phyloP scores from a whole-genome alignment of 2,113 vertebrate species.

The Monarcha castaneiventris region DNA sequence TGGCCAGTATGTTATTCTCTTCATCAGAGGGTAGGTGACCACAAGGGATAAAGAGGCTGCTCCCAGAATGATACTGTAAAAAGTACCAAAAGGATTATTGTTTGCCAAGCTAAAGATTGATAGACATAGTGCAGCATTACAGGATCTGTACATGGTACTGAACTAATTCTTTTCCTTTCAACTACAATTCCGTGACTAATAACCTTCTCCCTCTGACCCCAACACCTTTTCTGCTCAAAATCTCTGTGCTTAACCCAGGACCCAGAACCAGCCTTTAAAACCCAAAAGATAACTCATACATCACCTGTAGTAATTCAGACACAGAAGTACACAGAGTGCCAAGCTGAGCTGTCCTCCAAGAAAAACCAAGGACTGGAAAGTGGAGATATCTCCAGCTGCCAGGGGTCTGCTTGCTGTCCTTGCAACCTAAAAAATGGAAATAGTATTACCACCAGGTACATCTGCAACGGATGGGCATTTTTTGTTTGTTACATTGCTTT shows the following conservation, averaged over 20 bases:
- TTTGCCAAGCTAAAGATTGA: background rate
- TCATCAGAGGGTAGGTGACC: slow-evolving; percentile 91
- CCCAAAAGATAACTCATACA: background rate
- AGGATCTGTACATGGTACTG: background rate
- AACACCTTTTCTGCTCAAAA: background rate
- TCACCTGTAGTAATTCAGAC: slow-evolving; percentile 94
- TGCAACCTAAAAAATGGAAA: slow-evolving; percentile 76
- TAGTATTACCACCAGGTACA: background rate
- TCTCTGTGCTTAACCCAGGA: background rate
- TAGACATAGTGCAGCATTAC: background rate
- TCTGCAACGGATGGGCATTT: slow-evolving; percentile 10
- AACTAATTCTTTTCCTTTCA: background rate
- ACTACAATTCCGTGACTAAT: background rate
- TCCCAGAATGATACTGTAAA: slow-evolving; percentile 85
- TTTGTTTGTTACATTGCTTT: background rate
- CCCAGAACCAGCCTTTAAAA: background rate
- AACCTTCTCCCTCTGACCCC: background rate
- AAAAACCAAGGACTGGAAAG: slow-evolving; percentile 84
- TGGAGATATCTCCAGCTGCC: slow-evolving; percentile 87
- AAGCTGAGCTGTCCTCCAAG: slow-evolving; percentile 90
- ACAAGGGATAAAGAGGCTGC: slow-evolving; percentile 88
- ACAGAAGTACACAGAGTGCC: slow-evolving; percentile 86
- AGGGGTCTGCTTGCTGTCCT: slow-evolving; percentile 91
- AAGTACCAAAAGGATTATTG: background rate
- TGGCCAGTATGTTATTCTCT: slow-evolving; percentile 95